Evolutionary conservation across 2,797 vertebrate genomes (phyloP).

Genomic region (Trachops cirrhosus): DNA sequence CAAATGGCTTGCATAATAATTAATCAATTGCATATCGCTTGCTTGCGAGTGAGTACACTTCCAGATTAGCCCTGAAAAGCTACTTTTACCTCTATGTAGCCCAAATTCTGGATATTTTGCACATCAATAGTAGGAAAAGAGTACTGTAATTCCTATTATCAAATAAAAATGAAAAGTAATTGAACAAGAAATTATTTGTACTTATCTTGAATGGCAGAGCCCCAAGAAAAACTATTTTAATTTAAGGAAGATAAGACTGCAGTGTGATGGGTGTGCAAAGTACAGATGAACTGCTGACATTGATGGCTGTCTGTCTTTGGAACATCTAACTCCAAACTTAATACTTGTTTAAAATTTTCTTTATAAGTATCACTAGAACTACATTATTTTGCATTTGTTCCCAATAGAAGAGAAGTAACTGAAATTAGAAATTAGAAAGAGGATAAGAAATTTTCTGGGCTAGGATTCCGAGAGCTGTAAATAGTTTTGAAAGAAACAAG

Average conservation of each 20-base stretch:
- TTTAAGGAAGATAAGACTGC: background rate
- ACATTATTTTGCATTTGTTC: background rate
- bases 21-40: background rate
- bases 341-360: background rate
- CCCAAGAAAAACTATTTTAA: background rate
- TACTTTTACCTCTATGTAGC: background rate
- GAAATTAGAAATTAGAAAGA: background rate
- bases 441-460: background rate
- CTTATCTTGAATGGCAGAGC: background rate
- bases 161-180: background rate
- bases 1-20: background rate
- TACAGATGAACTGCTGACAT: background rate
- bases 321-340: conserved; percentile 20
- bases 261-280: background rate
- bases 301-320: background rate
- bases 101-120: background rate
- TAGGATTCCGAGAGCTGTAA: background rate
- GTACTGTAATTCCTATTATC: background rate
- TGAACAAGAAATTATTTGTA: background rate
- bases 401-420: background rate
- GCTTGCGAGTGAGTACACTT: background rate
- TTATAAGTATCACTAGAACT: background rate
- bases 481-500: background rate
- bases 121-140: background rate
- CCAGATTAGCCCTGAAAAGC: background rate